Evolutionary conservation across 2,888 invertebrate species (phyloP).

Genomic region (Tromatobia lineatoria): DNA sequence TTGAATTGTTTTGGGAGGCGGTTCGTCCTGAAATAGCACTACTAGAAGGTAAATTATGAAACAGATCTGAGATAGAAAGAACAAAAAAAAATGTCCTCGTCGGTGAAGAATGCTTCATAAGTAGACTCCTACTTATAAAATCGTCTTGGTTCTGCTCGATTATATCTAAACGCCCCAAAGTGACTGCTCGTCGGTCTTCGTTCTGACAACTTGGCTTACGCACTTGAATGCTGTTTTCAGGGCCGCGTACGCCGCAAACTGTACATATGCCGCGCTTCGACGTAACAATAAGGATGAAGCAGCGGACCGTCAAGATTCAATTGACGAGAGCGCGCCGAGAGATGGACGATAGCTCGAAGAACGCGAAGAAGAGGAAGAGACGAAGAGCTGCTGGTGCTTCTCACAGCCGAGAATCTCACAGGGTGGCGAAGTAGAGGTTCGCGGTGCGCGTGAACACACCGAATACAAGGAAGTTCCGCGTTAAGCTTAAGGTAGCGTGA

Average conservation of each 20-base stretch:
- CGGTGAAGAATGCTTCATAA: neutral
- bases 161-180: conserved; percentile 17
- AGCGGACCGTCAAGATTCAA: conserved; percentile 44
- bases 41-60: no score
- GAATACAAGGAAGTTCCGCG: conserved; percentile 36
- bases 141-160: neutral
- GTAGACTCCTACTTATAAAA: neutral
- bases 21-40: no score
- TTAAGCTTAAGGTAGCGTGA: neutral
- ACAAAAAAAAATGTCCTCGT: no score
- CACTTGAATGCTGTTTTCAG: conserved; percentile 69
- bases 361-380: conserved; percentile 46
- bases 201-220: conserved; percentile 68
- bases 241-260: conserved; percentile 59
- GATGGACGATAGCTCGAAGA: conserved; percentile 43
- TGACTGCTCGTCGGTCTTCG: neutral
- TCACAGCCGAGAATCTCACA: conserved; percentile 2
- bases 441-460: neutral
- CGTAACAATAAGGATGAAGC: conserved; percentile 60
- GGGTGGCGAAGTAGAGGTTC: neutral
- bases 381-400: conserved; percentile 5
- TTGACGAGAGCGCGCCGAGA: conserved; percentile 36
- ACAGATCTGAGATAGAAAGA: no score
- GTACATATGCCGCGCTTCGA: conserved; percentile 52
- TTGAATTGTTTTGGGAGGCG: no score